Evolutionary conservation across 2,113 vertebrate genomes (phyloP).

Genomic region (Jaculus jaculus): DNA sequence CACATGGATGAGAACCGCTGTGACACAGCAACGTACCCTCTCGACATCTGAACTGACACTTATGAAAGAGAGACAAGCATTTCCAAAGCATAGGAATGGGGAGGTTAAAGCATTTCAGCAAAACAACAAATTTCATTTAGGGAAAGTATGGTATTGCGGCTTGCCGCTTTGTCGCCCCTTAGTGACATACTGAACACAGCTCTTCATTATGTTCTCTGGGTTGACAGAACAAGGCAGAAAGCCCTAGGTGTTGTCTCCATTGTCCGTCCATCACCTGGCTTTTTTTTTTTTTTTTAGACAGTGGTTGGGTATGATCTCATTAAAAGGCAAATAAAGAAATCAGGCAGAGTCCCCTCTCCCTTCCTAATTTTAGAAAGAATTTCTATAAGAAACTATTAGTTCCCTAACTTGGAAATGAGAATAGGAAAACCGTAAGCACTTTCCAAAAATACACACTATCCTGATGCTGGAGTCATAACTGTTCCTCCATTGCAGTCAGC

Average conservation of each 20-base stretch:
- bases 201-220: not conserved
- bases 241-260: not conserved
- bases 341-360: not conserved
- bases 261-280: not conserved
- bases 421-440: slow-evolving; percentile 27
- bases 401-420: slow-evolving; percentile 46
- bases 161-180: not conserved
- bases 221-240: not conserved
- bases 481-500: not conserved
- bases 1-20: not conserved
- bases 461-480: not conserved
- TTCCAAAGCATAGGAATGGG: not conserved
- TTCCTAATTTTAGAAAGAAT: slow-evolving; percentile 48
- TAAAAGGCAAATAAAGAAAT: not conserved
- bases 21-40: not conserved
- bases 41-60: not conserved
- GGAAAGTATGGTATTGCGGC: not conserved
- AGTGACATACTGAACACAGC: too few species aligned
- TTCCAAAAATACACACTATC: slow-evolving; percentile 19
- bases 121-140: not conserved
- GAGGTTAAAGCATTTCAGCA: not conserved
- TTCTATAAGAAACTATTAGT: slow-evolving; percentile 36
- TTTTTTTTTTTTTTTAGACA: not conserved
- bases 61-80: not conserved
- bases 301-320: not conserved